Conservation (phyloP, 2,797 vertebrate genomes). For the Phaenicophaeus curvirostris region DNA sequence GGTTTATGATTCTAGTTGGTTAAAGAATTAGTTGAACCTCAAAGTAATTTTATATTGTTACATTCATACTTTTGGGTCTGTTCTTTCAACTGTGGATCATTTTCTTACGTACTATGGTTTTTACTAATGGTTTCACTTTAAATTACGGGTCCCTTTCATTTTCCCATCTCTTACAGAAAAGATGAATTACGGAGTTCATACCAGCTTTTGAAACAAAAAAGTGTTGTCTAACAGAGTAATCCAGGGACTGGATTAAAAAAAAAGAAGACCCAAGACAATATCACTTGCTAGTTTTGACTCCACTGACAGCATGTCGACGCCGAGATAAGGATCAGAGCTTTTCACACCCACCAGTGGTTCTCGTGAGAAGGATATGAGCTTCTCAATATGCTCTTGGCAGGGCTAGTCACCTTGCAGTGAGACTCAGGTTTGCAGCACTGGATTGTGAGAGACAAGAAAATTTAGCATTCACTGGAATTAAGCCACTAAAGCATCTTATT, state of each 20-base stretch:
- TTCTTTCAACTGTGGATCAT: neutral
- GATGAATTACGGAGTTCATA: neutral
- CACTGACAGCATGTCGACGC: neutral
- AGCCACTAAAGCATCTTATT: neutral
- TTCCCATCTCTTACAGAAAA: neutral
- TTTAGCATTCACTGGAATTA: accelerated
- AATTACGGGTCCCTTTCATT: neutral
- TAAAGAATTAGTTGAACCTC: neutral
- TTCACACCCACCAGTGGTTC: neutral
- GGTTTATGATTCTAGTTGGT: neutral
- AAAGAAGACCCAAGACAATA: neutral
- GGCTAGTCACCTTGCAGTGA: neutral
- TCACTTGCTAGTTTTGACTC: neutral
- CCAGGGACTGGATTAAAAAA: neutral
- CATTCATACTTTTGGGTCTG: neutral
- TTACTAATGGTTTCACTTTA: neutral
- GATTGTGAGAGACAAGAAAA: neutral
- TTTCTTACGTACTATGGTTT: neutral
- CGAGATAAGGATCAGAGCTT: neutral
- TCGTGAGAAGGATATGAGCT: neutral
- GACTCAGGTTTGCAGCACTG: neutral
- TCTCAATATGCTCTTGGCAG: neutral
- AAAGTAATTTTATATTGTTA: neutral
- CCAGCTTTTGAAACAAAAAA: neutral
- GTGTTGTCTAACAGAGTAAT: neutral